These are phyloP conservation scores for Ctenosaura bakeri DNA, from an alignment of 2,797 vertebrate genomes.

Conservation along the genomic window DNA sequence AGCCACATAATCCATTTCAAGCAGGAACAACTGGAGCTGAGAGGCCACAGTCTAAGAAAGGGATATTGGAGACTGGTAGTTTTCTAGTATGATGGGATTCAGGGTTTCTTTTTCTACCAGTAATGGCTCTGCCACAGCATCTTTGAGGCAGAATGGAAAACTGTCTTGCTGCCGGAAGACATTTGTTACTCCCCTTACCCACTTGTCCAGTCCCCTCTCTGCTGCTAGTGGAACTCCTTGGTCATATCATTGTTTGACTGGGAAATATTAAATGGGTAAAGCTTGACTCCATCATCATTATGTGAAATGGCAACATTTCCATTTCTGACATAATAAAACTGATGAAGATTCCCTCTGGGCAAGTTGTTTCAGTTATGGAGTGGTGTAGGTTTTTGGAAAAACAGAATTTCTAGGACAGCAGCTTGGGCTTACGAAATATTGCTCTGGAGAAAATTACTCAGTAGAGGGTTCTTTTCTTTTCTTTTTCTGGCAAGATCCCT, in stretches of 20 bases:
- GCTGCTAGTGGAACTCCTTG: not conserved
- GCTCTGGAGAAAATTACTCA: not conserved
- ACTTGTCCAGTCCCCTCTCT: too few relatives aligned
- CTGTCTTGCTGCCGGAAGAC: too few relatives aligned
- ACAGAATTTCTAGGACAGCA: not conserved
- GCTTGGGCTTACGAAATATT: not conserved
- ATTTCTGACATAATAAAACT: not conserved
- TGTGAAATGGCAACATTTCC: not conserved
- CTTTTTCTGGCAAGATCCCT: not conserved
- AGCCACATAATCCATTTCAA: too few relatives aligned
- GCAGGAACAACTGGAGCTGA: too few relatives aligned
- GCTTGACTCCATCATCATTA: not conserved
- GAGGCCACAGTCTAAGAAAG: too few relatives aligned
- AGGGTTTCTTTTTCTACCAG: too few relatives aligned
- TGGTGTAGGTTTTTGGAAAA: not conserved
- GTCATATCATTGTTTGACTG: not conserved
- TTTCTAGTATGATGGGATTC: too few relatives aligned
- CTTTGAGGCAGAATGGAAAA: too few relatives aligned
- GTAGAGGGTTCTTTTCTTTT: not conserved
- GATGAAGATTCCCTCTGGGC: not conserved
- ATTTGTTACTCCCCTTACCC: too few relatives aligned
- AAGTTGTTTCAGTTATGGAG: not conserved
- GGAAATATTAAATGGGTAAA: not conserved
- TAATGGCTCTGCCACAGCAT: too few relatives aligned
- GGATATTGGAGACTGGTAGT: too few relatives aligned